Evolutionary conservation across 2,113 vertebrate genomes (phyloP), one percentile per base, ranked within the genome.

Genomic region (Bothrops jararaca): DNA sequence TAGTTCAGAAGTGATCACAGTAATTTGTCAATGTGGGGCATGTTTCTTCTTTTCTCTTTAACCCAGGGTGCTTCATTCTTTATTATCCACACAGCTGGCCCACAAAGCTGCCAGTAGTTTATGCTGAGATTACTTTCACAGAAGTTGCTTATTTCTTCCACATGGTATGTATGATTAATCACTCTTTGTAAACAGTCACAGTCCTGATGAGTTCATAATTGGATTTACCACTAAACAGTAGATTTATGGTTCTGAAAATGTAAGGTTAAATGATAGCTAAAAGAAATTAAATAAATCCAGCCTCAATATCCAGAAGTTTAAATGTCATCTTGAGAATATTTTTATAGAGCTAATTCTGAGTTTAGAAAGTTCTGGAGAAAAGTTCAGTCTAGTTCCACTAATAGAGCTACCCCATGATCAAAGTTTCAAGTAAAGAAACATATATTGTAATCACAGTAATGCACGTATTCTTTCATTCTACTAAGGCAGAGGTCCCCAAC

Each of bases 141-240:
- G 95, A 95, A 96, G 93, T 93, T 94, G 95, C 57, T 97, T 92
- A 96, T 95, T 95, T 94, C 92, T 97, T 97, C 97, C 96, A 97
- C 90, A 89, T 93, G 95, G 88, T 50, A 90, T 74, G 6, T 56
- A 86, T 90, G 74, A 95, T 95, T 95, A 95, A 96, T 93, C 94
- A 57, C 86, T 87, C 92, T 94, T 94, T 95, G 94, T 92, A 97
- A 96, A 95, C 86, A 91, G 57, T 91, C 42, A 90, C 42, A n/a
- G 34, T 96, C 92, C 57, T 94, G 3, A 90, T 93, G 94, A 94
- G 92, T 95, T 97, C 93, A 94, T 96, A 95, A 97, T 48, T 92
- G 94, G 94, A 94, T 96, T 94, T 94, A 95, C 94, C 95, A 94
- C 95, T 94, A 92, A 80, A 94, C 88, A 18, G 64, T 91, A 96